A percentile compares a stretch with the other conserved stretches of the same genome.
Evolutionary conservation across 2,888 invertebrate species (phyloP).

Genomic region (Panzeria rudis): DNA sequence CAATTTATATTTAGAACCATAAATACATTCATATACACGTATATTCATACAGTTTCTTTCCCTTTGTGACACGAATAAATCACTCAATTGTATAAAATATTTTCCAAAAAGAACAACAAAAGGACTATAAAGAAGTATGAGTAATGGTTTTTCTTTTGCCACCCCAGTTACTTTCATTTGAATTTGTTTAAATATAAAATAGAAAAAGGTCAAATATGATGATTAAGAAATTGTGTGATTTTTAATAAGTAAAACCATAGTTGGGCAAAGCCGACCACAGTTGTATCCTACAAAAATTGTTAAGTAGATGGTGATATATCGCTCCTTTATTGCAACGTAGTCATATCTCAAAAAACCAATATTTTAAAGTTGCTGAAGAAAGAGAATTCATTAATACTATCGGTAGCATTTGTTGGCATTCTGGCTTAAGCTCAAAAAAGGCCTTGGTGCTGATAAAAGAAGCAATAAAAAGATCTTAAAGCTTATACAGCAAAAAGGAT

Average conservation of each 20-base stretch:
- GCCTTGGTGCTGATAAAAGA: too few species aligned
- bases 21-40: neutral
- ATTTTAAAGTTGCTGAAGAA: too few species aligned
- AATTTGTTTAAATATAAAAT: neutral
- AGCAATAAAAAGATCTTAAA: too few species aligned
- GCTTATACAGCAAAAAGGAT: too few species aligned
- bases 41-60: neutral
- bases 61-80: constrained; percentile 63
- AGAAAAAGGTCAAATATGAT: neutral
- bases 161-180: neutral
- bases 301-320: too few species aligned
- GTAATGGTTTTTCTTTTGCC: neutral
- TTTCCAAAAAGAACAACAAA: constrained; percentile 17
- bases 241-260: neutral
- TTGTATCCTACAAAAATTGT: too few species aligned
- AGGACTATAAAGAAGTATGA: constrained; percentile 3
- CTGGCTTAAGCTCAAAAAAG: too few species aligned
- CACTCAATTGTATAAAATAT: constrained; percentile 63
- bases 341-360: too few species aligned
- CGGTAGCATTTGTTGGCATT: too few species aligned
- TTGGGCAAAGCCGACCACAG: too few species aligned
- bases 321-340: too few species aligned
- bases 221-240: neutral
- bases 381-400: too few species aligned
- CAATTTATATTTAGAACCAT: constrained; percentile 42